Percentiles rank a stretch among this genome's conserved stretches.
phyloP scores from a whole-genome alignment of 1,140 invertebrate species.

The Pristionchus pacificus region DNA sequence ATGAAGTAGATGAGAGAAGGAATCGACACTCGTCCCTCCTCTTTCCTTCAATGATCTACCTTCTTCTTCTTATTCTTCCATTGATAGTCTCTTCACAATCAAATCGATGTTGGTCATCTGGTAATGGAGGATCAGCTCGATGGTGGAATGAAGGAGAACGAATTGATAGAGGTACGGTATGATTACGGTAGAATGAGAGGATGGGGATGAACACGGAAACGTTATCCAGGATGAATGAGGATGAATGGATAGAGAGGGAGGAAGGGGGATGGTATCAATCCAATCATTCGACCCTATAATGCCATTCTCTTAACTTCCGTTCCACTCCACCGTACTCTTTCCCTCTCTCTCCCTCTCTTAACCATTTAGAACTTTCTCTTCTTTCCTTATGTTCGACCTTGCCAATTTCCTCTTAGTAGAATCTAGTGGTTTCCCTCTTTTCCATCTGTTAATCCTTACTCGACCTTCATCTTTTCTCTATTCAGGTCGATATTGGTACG shows the following conservation, averaged over 20 bases:
- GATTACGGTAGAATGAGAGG: conserved; percentile 1
- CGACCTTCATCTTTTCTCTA: too few relatives aligned
- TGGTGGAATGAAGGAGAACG: conserved; percentile 39
- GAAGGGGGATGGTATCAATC: conserved; percentile 10
- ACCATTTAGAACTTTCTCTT: too few relatives aligned
- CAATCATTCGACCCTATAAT: too few relatives aligned
- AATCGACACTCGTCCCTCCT: neutral
- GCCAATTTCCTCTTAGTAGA: too few relatives aligned
- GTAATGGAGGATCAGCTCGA: conserved; percentile 28
- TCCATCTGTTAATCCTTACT: too few relatives aligned
- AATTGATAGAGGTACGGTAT: conserved; percentile 26
- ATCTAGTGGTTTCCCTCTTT: too few relatives aligned
- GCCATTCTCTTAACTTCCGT: too few relatives aligned
- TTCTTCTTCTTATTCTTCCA: neutral
- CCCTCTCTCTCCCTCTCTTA: too few relatives aligned
- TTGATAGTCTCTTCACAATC: neutral
- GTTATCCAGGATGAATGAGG: neutral
- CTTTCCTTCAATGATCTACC: neutral
- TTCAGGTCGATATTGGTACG: conserved; percentile 35
- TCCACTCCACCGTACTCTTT: too few relatives aligned
- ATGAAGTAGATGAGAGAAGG: neutral
- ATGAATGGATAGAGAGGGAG: neutral
- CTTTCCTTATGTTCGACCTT: too few relatives aligned
- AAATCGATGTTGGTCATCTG: conserved; percentile 31
- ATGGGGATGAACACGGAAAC: neutral